Conservation (phyloP, 2,797 vertebrate genomes). For the Anguilla marmorata region DNA sequence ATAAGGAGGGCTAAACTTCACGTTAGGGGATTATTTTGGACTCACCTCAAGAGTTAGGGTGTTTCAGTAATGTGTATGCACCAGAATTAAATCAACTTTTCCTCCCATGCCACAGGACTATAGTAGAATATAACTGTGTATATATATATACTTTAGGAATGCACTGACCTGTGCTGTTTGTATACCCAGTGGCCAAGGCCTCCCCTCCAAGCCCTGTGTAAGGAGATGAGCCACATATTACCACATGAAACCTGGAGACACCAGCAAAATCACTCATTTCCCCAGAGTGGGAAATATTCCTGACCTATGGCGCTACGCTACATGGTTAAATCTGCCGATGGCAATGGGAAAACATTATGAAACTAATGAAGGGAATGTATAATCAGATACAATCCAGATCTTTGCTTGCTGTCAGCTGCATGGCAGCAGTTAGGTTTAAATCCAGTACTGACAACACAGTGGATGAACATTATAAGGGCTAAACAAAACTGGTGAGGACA, state of each 20-base stretch:
- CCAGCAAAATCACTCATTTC: background rate
- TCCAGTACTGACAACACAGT: slow-evolving; percentile 8
- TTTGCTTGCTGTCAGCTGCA: background rate
- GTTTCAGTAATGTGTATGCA: background rate
- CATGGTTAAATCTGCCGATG: background rate
- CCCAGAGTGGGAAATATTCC: background rate
- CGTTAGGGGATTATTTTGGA: background rate
- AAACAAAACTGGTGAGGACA: background rate
- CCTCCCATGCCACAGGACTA: background rate
- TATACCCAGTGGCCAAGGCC: slow-evolving; percentile 44
- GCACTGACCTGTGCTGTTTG: slow-evolving; percentile 50
- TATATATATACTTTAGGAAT: background rate
- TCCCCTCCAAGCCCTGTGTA: slow-evolving; percentile 42
- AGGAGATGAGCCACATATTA: background rate
- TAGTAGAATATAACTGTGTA: background rate
- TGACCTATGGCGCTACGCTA: background rate
- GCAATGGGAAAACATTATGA: too few relatives aligned
- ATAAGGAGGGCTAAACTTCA: too few relatives aligned
- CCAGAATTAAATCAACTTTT: slow-evolving; percentile 16
- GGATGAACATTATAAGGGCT: background rate
- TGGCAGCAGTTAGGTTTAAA: background rate
- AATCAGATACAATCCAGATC: background rate
- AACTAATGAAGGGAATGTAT: background rate
- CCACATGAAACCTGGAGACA: background rate
- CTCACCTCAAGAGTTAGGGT: too few relatives aligned